Evolutionary conservation across 64 coral and sea anemone species (phyloP).

Genomic region (Montipora sp.): DNA sequence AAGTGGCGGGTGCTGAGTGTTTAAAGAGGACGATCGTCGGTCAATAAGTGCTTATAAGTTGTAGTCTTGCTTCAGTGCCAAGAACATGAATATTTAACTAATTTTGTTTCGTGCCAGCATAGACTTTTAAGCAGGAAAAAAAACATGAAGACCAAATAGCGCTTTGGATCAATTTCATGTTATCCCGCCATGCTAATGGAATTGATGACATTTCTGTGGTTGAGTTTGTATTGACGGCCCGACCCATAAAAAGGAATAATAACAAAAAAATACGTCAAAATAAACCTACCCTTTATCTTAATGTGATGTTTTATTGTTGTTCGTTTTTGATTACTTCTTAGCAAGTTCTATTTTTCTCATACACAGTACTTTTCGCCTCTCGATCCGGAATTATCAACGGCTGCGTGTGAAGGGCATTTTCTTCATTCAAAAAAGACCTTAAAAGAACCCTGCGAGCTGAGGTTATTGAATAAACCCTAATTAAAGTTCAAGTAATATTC

Average conservation of each 20-base stretch:
- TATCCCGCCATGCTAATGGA: not conserved
- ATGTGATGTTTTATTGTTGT: not conserved
- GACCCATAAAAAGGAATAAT: not conserved
- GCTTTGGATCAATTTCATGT: not conserved
- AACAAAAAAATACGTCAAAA: not conserved
- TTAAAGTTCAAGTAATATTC: slow-evolving; percentile 35
- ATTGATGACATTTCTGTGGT: slow-evolving; percentile 6
- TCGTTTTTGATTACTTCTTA: not conserved
- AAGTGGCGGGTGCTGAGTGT: too few species aligned
- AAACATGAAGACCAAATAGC: not conserved
- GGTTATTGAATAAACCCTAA: not conserved
- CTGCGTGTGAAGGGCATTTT: not conserved
- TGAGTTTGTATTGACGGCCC: not conserved
- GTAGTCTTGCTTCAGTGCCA: slow-evolving; percentile 1
- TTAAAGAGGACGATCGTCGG: too few species aligned
- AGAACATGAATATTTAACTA: slow-evolving; percentile 54
- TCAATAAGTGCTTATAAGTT: too few species aligned
- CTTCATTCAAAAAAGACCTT: not conserved
- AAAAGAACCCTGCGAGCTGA: not conserved
- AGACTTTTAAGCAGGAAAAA: not conserved
- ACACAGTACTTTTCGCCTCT: not conserved
- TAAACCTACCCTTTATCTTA: not conserved
- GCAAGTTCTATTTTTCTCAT: not conserved
- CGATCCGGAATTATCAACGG: not conserved
- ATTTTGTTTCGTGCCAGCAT: not conserved